These are phyloP conservation scores for Thamnophis elegans DNA, from an alignment of 2,797 vertebrate genomes.

Conservation along the genomic window DNA sequence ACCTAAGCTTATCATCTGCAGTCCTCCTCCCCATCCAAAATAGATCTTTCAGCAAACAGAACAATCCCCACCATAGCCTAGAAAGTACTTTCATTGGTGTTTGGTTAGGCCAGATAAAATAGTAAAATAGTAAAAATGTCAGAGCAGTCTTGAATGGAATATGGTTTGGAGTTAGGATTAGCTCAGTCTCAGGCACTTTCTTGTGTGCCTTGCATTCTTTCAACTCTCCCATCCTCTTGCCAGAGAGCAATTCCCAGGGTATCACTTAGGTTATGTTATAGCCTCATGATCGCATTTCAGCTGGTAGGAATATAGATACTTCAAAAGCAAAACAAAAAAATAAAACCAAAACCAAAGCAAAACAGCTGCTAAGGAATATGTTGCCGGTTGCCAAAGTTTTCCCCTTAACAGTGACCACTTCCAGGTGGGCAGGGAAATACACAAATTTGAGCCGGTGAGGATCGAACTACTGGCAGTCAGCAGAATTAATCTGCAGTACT, in stretches of 20 bases:
- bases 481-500: no score
- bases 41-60: constrained; percentile 37
- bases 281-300: background rate
- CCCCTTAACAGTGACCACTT: constrained; percentile 8
- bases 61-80: constrained; percentile 37
- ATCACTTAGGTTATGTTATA: background rate
- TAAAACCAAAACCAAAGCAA: background rate
- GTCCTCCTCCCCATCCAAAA: constrained; percentile 27
- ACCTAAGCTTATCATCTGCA: constrained; percentile 21
- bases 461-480: background rate
- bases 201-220: background rate
- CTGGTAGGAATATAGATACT: background rate
- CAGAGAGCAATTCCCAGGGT: background rate
- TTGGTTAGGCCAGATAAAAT: constrained; percentile 35
- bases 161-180: constrained; percentile 13
- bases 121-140: constrained; percentile 44
- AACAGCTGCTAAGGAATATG: no score
- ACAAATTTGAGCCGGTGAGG: background rate
- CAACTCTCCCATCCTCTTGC: background rate
- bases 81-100: constrained; percentile 38
- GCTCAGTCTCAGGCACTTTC: background rate
- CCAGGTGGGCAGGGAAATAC: background rate
- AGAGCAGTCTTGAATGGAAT: constrained; percentile 27
- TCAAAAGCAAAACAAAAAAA: background rate
- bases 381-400: background rate